A percentile compares a stretch with the other conserved stretches of the same genome.
phyloP scores from a whole-genome alignment of 2,113 vertebrate species.

The Mesembrinibis cayennensis region DNA sequence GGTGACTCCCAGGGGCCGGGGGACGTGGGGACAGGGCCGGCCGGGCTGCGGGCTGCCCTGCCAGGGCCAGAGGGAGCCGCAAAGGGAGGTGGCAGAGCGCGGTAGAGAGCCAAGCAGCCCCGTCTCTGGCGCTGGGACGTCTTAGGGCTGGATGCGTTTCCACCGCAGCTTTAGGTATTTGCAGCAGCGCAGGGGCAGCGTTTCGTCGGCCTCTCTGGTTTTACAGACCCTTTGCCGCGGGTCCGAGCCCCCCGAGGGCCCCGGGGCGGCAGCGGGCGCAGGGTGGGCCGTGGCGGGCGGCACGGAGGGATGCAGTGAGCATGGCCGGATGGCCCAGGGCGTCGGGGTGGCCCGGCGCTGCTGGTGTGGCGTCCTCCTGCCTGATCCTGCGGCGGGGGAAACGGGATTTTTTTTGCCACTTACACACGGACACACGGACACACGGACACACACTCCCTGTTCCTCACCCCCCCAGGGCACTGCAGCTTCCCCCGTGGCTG shows the following conservation, averaged over 20 bases:
- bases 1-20: not conserved
- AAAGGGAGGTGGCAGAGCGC: not conserved
- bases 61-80: not conserved
- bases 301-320: no score
- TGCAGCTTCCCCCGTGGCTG: not conserved
- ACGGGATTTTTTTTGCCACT: not conserved
- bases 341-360: rapidly evolving
- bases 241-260: not conserved
- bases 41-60: not conserved
- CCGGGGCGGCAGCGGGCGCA: not conserved
- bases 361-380: not conserved
- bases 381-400: not conserved
- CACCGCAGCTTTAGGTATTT: not conserved
- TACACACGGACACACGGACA: not conserved
- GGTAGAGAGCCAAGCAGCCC: not conserved
- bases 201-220: not conserved
- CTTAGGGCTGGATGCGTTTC: not conserved
- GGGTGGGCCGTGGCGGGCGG: not conserved
- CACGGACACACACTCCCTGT: not conserved
- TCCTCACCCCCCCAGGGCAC: not conserved
- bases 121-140: not conserved
- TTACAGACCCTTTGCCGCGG: rapidly evolving
- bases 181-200: not conserved
- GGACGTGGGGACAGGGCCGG: not conserved
- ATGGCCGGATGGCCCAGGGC: rapidly evolving